phyloP scores from a whole-genome alignment of 2,797 vertebrate species.

The Microctenopoma lineatum region DNA sequence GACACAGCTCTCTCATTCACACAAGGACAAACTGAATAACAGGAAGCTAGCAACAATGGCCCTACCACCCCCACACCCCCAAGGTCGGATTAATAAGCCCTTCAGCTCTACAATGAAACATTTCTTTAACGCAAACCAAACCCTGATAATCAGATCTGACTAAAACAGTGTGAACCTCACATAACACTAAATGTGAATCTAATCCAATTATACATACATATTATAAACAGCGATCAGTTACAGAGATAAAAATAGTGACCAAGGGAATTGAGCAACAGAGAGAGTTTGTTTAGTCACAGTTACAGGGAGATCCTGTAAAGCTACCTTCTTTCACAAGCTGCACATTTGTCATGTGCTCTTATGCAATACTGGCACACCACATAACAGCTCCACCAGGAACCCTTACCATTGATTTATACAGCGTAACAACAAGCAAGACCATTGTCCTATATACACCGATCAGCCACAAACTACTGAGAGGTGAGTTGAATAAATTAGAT shows the following conservation, averaged over 20 bases:
- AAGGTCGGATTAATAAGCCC: constrained; percentile 28
- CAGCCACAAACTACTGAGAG: too few relatives aligned
- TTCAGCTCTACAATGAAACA: constrained; percentile 3
- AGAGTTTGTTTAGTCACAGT: constrained; percentile 12
- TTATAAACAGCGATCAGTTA: constrained; percentile 24
- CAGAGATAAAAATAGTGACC: constrained; percentile 6
- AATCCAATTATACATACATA: constrained; percentile 30
- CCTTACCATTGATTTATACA: constrained; percentile 11
- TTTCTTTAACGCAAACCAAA: neutral
- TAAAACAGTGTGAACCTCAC: neutral
- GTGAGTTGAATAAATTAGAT: too few relatives aligned
- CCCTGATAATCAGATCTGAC: neutral
- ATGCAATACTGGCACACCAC: constrained; percentile 9
- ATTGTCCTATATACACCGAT: neutral
- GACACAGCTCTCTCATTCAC: constrained; percentile 40
- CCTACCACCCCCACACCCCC: constrained; percentile 8
- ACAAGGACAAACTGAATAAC: constrained; percentile 66
- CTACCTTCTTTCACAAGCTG: constrained; percentile 6
- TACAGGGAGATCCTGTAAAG: constrained; percentile 13
- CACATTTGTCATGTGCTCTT: neutral
- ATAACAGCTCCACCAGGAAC: constrained; percentile 7
- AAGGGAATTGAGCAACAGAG: constrained; percentile 11
- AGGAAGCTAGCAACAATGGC: constrained; percentile 82
- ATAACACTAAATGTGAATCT: constrained; percentile 1
- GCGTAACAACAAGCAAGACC: neutral